These are phyloP conservation scores for Paragorgia papillata DNA, from an alignment of 92 coral and sea anemone species.

Conservation along the genomic window DNA sequence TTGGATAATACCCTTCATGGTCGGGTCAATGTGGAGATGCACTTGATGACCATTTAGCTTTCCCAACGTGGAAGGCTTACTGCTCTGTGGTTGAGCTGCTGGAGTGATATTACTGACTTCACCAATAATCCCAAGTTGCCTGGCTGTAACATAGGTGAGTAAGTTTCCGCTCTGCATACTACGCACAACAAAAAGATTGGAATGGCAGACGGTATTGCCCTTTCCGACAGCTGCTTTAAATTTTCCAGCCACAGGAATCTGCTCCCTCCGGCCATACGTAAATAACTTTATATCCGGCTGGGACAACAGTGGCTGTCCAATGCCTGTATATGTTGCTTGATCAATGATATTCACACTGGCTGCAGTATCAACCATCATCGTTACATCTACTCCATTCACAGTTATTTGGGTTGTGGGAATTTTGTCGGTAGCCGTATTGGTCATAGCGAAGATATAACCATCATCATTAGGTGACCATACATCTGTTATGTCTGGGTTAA, in stretches of 20 bases:
- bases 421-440: neutral
- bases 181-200: neutral
- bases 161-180: neutral
- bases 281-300: neutral
- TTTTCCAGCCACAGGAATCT: neutral
- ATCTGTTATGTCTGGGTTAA: neutral
- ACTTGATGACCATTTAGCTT: conserved; percentile 14
- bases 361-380: neutral
- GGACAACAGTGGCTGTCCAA: neutral
- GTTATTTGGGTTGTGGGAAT: neutral
- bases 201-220: neutral
- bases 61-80: neutral
- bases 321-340: neutral
- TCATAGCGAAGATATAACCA: neutral
- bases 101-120: neutral
- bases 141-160: neutral
- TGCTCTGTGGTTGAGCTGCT: neutral
- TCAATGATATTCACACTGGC: neutral
- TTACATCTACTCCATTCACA: neutral
- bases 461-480: neutral
- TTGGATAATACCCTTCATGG: conserved; percentile 18
- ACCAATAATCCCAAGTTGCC: neutral
- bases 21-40: conserved; percentile 15
- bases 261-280: neutral
- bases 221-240: neutral